phyloP scores from a whole-genome alignment of 2,797 vertebrate species.

The Coreius guichenoti region DNA sequence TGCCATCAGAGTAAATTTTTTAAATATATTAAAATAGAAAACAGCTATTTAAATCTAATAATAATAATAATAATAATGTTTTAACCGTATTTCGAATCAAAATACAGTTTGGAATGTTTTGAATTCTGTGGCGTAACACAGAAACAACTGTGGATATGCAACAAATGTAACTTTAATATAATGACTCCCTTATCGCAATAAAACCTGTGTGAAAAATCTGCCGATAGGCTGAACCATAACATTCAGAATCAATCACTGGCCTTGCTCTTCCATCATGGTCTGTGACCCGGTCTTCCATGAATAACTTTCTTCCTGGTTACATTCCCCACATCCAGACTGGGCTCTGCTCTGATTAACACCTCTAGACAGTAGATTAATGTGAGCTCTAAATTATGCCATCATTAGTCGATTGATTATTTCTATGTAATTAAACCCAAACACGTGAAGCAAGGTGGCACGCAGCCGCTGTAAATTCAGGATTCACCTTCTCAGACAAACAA shows the following conservation, averaged over 20 bases:
- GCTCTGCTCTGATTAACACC: slow-evolving; percentile 71
- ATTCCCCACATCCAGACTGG: slow-evolving; percentile 61
- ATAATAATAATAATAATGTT: too few relatives aligned
- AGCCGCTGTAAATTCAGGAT: slow-evolving; percentile 59
- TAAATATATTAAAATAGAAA: neutral
- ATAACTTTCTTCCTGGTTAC: slow-evolving; percentile 45
- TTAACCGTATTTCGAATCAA: neutral
- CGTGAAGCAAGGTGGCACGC: slow-evolving; percentile 54
- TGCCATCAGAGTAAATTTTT: neutral
- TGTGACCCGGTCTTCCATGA: slow-evolving; percentile 49
- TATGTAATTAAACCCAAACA: slow-evolving; percentile 70
- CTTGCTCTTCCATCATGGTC: slow-evolving; percentile 26
- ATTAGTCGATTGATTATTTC: slow-evolving; percentile 75
- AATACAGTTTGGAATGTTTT: neutral
- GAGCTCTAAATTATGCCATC: slow-evolving; percentile 72
- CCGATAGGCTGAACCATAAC: slow-evolving; percentile 2
- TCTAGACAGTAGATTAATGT: slow-evolving; percentile 70
- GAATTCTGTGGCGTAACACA: neutral
- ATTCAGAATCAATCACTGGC: slow-evolving; percentile 50
- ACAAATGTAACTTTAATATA: slow-evolving; percentile 18
- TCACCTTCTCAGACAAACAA: slow-evolving; percentile 39
- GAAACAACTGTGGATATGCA: slow-evolving; percentile 13
- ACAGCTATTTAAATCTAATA: neutral
- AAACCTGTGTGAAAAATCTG: slow-evolving; percentile 12
- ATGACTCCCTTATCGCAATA: neutral